Base-by-base conservation (phyloP, 2,113 vertebrate species). In the Plotosus lineatus region DNA sequence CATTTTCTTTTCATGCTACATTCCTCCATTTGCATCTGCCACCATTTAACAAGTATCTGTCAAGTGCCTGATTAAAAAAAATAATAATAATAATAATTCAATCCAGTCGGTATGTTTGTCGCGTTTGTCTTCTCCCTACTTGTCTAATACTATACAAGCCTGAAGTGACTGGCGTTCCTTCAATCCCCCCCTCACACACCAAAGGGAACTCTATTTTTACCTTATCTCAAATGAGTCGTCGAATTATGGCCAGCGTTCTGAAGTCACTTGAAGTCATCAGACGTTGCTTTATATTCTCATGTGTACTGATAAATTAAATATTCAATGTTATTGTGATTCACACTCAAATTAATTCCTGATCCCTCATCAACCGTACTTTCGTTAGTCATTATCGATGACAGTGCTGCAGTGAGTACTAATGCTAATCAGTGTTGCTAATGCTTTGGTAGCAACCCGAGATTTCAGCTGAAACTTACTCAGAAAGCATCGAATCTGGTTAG, bases 191-290 rank as follows among this genome's bases (percentile, higher is more conserved):
- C 51, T 66, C 60, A 73, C 81, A 85, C 82, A 74, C 83, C 73
- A 77, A 79, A 87, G 53, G 77, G 55, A 38, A 46, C 26, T 63
- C 83, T 83, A 83, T 89, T 81, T 86, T 63, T 68, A 86, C 76
- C 63, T 63, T 77, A 79, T 87, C 88, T 85, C 77, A 10, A 60
- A 78, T 79, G 66, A 38, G 85, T 76, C 28, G 76, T 73, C 40
- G 0, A 85, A 85, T 86, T 58, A 73, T 40, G 76, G 14, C 66
- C 75, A 19, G 12, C 17, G 12, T 61, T 63, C 2, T 61, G 6
- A 51, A 11, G 69, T 6, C 26, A 50, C 51, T 17, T 42, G 14
- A 69, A 44, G 65, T 8, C 65, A 46, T 44, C 23, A 1, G n/a
- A 44, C 2, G 12, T 17, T 3, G 31, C 36, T 73, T 31, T 12